Evolutionary conservation across 2,113 vertebrate genomes (phyloP).

Genomic region (Galemys pyrenaicus): DNA sequence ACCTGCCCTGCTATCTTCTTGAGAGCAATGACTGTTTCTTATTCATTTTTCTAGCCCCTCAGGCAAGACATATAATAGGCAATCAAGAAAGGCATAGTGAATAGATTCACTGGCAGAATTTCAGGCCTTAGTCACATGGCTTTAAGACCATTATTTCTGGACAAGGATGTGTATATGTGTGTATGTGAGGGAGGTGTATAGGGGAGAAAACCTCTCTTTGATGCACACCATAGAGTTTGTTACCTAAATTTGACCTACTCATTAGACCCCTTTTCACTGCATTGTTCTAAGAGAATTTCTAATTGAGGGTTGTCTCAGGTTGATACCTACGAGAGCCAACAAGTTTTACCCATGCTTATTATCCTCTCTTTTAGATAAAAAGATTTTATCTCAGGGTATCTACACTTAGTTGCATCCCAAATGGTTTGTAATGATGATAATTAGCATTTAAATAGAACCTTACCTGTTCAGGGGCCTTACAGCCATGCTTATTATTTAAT

Average conservation of each 20-base stretch:
- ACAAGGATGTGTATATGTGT: not conserved
- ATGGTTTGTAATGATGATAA: conserved; percentile 59
- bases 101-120: not conserved
- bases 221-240: not conserved
- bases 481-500: conserved; percentile 61
- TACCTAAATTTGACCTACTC: not conserved
- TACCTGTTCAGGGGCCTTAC: conserved; percentile 24
- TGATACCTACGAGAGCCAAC: not conserved
- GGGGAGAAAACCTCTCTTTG: not conserved
- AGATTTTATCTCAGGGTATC: conserved; percentile 50
- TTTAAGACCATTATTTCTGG: conserved; percentile 7
- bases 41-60: not conserved
- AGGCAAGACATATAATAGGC: not conserved
- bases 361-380: conserved; percentile 52
- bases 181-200: not conserved
- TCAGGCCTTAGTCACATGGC: not conserved
- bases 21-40: not conserved
- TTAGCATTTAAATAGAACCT: conserved; percentile 76
- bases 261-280: not conserved
- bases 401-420: conserved; percentile 58
- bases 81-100: not conserved
- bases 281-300: conserved; percentile 32
- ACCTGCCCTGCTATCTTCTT: not conserved
- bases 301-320: conserved; percentile 41
- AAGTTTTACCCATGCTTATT: conserved; percentile 51